Base-by-base conservation (phyloP, 2,797 vertebrate species). In the Choloepus didactylus region DNA sequence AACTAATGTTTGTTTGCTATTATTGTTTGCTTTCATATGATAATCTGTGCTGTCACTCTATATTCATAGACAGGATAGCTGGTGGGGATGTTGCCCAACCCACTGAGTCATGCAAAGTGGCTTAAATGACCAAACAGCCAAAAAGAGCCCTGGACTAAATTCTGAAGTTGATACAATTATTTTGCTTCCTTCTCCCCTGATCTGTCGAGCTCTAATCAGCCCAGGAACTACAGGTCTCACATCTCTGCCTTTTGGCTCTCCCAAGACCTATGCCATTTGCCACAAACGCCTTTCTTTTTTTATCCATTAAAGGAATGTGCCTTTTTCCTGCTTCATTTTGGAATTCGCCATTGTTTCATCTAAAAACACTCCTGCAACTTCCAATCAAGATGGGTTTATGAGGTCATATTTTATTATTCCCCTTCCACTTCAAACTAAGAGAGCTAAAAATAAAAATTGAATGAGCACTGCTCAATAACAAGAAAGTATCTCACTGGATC, bases 1-100 rank as follows among this genome's bases (percentile, higher is more conserved):
- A 88, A 80, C 79, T 84, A 69, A 16, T 66, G 60, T 77, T 69
- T 8, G 4, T 16, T 82, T 3, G 35, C 93, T 59, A 69, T 69
- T 82, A 35, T 41, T 69, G 27, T 46, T 83, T 95, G 21, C 25
- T 91, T 76, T 77, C 44, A 69, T 84, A 95, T 72, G 76, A 69
- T 72, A 51, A 80, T 44, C 25, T 81, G 21, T 75, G 10, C 18
- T 94, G 56, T 64, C 79, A 49, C 72, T 77, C 59, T 54, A 0
- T 49, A 70, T 86, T 86, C n/a, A 21, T 64, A 90, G 18, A 59
- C 51, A 3, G 54, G 18, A 14, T 41, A 72, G 35, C 31, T 64
- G 35, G 54, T 38, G 31, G 2, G 29, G 31, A 51, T 54, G 1
- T 44, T 46, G 5, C 62, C 76, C 85, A 76, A 72, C 9, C 6